phyloP scores from a whole-genome alignment of 2,888 invertebrate species.

The Scaptomyza parva region DNA sequence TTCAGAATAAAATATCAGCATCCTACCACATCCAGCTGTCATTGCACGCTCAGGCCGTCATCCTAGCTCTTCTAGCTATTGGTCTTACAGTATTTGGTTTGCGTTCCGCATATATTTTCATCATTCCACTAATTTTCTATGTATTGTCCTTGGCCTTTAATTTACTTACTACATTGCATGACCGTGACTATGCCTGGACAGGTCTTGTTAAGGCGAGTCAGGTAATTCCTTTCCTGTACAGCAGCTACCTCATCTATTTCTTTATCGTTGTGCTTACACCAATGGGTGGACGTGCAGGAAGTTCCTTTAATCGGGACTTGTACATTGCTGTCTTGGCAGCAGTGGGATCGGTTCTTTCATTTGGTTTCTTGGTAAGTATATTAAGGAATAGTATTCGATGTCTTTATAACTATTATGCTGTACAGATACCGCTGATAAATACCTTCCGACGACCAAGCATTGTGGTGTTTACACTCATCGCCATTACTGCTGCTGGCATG shows the following conservation, averaged over 20 bases:
- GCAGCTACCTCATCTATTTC: constrained; percentile 85
- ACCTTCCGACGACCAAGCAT: constrained; percentile 49
- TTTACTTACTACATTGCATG: constrained; percentile 72
- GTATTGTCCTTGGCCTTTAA: constrained; percentile 71
- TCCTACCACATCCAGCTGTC: constrained; percentile 77
- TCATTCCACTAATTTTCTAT: constrained; percentile 79
- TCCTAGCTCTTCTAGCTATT: constrained; percentile 66
- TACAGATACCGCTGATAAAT: constrained; percentile 54
- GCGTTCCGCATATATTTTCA: constrained; percentile 76
- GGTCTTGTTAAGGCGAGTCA: constrained; percentile 80
- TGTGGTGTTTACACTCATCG: constrained; percentile 35
- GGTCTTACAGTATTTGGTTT: constrained; percentile 62
- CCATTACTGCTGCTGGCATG: constrained; percentile 19
- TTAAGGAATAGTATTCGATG: fast-evolving
- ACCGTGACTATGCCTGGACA: constrained; percentile 66
- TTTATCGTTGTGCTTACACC: constrained; percentile 86
- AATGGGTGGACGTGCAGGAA: constrained; percentile 86
- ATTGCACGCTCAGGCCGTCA: constrained; percentile 78
- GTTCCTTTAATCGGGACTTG: constrained; percentile 86
- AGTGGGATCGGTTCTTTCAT: constrained; percentile 73
- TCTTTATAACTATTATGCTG: background rate
- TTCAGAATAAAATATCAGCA: constrained; percentile 71
- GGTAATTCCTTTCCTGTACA: constrained; percentile 84
- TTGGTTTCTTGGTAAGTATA: constrained; percentile 77
- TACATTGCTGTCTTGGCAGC: constrained; percentile 85